Conservation (phyloP, 2,113 vertebrate genomes). For the Bungarus multicinctus region DNA sequence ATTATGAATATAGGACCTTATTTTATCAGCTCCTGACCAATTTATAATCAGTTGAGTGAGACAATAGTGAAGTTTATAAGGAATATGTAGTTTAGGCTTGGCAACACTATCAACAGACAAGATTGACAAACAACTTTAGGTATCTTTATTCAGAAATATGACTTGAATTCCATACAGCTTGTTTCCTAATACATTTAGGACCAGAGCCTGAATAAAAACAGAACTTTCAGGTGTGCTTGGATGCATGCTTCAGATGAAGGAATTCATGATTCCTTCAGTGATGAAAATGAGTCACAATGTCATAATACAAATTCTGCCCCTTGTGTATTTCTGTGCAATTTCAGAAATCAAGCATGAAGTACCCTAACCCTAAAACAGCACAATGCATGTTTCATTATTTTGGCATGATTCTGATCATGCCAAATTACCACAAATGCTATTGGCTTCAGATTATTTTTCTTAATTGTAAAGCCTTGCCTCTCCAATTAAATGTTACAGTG, state of each 20-base stretch:
- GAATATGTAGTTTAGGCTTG: not conserved
- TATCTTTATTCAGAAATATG: not conserved
- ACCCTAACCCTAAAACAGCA: not conserved
- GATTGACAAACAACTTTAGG: not conserved
- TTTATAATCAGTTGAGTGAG: not conserved
- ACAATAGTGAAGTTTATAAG: not conserved
- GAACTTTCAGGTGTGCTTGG: not conserved
- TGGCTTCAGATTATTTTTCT: not conserved
- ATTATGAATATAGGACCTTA: not conserved
- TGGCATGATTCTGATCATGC: not conserved
- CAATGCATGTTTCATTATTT: not conserved
- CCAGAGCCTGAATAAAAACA: not conserved
- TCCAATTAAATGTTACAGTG: not conserved
- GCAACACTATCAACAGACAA: not conserved
- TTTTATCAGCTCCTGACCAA: not conserved
- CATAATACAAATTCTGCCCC: not conserved
- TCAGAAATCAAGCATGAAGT: not conserved
- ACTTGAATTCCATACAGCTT: not conserved
- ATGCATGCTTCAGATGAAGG: not conserved
- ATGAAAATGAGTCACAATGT: not conserved
- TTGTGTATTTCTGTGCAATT: not conserved
- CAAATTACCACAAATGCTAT: not conserved
- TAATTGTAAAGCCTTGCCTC: not conserved
- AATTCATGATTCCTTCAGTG: not conserved
- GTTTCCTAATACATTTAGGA: not conserved